These are phyloP conservation scores for Agelastica alni DNA, from an alignment of 2,888 invertebrate genomes.

Conservation along the genomic window DNA sequence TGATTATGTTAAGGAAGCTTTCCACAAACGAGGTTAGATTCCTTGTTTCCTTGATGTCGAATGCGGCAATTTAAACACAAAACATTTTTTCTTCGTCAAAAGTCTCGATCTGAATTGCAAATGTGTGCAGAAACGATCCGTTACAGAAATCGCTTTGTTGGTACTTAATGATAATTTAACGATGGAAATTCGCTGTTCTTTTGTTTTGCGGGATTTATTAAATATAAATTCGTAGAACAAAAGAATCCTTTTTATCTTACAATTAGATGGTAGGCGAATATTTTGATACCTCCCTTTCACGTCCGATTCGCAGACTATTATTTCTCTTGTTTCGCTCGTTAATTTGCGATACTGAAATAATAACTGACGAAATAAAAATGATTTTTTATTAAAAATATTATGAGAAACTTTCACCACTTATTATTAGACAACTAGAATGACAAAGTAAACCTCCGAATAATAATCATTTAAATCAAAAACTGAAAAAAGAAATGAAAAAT, in stretches of 20 bases:
- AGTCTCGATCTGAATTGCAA: constrained; percentile 21
- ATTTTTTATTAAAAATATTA: too few relatives aligned
- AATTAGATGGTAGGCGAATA: neutral
- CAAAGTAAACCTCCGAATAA: too few relatives aligned
- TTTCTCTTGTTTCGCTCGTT: neutral
- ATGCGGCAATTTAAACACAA: constrained; percentile 10
- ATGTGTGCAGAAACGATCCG: constrained; percentile 12
- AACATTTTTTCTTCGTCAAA: constrained; percentile 19
- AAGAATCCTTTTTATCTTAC: constrained; percentile 14
- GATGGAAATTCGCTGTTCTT: constrained; percentile 21
- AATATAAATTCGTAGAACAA: constrained; percentile 13
- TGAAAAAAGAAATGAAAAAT: too few relatives aligned
- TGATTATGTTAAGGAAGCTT: neutral
- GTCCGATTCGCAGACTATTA: neutral
- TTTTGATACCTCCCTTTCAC: constrained; percentile 8
- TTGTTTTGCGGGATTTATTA: constrained; percentile 11
- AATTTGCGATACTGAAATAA: neutral
- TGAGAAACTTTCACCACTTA: too few relatives aligned
- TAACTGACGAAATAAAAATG: neutral
- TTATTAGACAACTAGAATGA: too few relatives aligned
- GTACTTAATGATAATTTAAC: constrained; percentile 22
- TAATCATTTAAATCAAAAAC: too few relatives aligned
- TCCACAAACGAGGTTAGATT: too few relatives aligned
- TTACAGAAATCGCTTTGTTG: constrained; percentile 11
- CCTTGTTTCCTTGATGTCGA: too few relatives aligned